phyloP scores from a whole-genome alignment of 2,797 vertebrate species.

The Varecia variegata region DNA sequence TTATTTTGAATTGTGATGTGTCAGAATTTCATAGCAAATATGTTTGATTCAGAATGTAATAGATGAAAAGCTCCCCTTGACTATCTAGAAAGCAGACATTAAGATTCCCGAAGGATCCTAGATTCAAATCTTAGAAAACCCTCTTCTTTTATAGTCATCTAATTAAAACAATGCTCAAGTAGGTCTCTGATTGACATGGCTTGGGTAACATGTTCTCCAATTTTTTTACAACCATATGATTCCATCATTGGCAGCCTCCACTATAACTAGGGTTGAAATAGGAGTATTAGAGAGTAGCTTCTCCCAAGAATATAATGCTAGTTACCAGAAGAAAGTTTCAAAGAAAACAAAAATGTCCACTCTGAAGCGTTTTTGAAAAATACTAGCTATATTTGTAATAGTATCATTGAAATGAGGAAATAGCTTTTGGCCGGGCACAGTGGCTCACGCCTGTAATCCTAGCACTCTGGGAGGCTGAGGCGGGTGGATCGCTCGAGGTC shows the following conservation, averaged over 20 bases:
- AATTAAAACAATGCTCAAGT: neutral
- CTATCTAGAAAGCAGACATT: neutral
- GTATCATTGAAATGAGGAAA: neutral
- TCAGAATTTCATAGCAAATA: neutral
- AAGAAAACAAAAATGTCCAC: neutral
- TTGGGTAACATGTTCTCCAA: neutral
- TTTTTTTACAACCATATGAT: neutral
- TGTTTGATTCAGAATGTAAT: neutral
- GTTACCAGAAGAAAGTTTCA: neutral
- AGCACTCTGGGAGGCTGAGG: too few species aligned
- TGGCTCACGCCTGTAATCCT: too few species aligned
- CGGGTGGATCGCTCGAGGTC: too few species aligned
- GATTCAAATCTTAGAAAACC: neutral
- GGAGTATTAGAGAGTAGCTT: accelerated
- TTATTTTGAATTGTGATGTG: neutral
- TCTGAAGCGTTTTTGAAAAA: neutral
- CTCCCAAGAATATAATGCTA: neutral
- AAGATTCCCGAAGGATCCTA: neutral
- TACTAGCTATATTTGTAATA: neutral
- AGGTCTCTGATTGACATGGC: neutral
- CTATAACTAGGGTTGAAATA: neutral
- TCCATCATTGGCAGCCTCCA: neutral
- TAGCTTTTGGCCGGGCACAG: too few species aligned
- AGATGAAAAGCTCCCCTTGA: neutral
- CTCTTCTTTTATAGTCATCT: neutral